These are phyloP conservation scores for Drosophila ironensis DNA, from an alignment of 1,140 invertebrate genomes.

Conservation along the genomic window DNA sequence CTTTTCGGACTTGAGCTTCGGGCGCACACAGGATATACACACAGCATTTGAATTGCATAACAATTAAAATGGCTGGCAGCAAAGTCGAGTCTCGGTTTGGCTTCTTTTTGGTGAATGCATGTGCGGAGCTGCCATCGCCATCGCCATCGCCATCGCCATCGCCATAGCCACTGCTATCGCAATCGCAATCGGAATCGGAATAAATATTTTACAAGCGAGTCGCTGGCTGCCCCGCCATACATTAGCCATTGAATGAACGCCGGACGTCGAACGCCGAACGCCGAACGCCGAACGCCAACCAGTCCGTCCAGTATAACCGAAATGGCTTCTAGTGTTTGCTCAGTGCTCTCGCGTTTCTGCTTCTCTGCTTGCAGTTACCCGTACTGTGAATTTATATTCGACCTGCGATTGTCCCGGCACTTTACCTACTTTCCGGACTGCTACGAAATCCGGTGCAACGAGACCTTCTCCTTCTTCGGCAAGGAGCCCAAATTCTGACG, in stretches of 20 bases:
- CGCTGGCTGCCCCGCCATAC: not conserved
- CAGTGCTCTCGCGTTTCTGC: not conserved
- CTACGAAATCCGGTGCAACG: constrained; percentile 78
- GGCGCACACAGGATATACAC: not conserved
- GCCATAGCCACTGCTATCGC: not conserved
- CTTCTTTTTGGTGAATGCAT: constrained; percentile 13
- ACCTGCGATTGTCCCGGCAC: constrained; percentile 75
- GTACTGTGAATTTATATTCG: constrained; percentile 79
- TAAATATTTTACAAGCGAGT: constrained; percentile 25
- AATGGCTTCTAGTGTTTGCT: constrained; percentile 4
- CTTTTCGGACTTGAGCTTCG: constrained; percentile 17
- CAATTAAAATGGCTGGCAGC: constrained; percentile 69
- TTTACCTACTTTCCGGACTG: constrained; percentile 76
- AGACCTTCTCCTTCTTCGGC: constrained; percentile 76
- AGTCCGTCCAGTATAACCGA: too few relatives aligned
- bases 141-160: not conserved
- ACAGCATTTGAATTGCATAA: constrained; percentile 63
- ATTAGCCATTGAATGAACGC: not conserved
- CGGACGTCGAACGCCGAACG: too few relatives aligned
- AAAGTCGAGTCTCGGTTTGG: constrained; percentile 23
- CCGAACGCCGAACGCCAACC: too few relatives aligned
- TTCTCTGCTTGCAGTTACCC: constrained; percentile 61
- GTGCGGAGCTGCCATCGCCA: not conserved
- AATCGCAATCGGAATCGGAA: not conserved
- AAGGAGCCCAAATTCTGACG: constrained; percentile 48